Evolutionary conservation across 2,113 vertebrate genomes (phyloP), one percentile per base, ranked within the genome.

Genomic region (Tragelaphus strepsiceros): DNA sequence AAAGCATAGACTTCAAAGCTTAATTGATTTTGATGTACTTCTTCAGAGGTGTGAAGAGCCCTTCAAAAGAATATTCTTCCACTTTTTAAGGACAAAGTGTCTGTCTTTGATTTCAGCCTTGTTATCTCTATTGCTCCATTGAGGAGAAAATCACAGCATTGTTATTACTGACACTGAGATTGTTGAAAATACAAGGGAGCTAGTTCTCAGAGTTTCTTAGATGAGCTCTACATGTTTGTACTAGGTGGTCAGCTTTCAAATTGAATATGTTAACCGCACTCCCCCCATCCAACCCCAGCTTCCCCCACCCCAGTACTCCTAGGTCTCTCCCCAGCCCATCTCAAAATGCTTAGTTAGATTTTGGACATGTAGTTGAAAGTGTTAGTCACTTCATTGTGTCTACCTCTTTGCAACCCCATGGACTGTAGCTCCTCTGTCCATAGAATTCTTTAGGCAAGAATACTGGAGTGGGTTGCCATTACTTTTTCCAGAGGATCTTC

Each of bases 1-100:
- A 91, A 80, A 81, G 19, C 58, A 53, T 94, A 71, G 43, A 84
- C 35, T 80, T 91, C 58, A 94, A 59, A 94, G 35, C 64, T 95
- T 96, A 95, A 26, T 85, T 93, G 83, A 80, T 94, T 94, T 92
- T 95, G 64, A 74, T 93, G 24, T 35, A 26, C 61, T 49, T 89
- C 46, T 91, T 7, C 3, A 83, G 62, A 95, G n/a, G 8, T 88
- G 13, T 59, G 28, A 51, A 88, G 39, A 95, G 17, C 54, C 56
- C 15, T 78, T 91, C 39, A 91, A 87, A 58, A 93, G 71, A 87
- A 58, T 19, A 91, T 67, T 97, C 43, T 59, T 96, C 59, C 21
- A 93, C 22, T 93, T 7, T 61, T 87, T 71, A 71, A 94, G 43
- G 43, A 88, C 30, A 58, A 11, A 80, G 54, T 77, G 7, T 82